Evolutionary conservation across 2,113 vertebrate genomes (phyloP).

Genomic region (Chaetops frenatus): DNA sequence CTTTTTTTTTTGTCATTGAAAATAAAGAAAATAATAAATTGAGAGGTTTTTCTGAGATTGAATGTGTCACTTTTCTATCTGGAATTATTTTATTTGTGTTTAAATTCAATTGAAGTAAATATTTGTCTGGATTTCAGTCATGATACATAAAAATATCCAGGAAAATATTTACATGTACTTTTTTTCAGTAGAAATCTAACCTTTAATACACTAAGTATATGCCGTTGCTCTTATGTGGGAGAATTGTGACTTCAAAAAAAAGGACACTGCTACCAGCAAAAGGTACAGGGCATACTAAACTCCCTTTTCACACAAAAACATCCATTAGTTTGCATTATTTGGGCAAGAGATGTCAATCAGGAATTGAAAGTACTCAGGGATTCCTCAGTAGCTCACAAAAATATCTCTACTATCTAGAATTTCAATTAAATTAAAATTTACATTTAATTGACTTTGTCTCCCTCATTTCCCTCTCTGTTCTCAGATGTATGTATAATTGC

Average conservation of each 20-base stretch:
- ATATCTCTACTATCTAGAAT: conserved; percentile 43
- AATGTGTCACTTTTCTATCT: not conserved
- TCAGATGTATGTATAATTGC: conserved; percentile 41
- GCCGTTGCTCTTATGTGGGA: not conserved
- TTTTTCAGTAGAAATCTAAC: not conserved
- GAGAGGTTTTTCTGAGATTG: fast-evolving
- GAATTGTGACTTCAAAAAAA: not conserved
- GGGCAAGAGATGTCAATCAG: conserved; percentile 14
- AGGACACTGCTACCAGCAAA: not conserved
- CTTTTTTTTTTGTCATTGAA: not conserved
- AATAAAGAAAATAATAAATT: not conserved
- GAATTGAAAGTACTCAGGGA: not conserved
- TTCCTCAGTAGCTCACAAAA: not conserved
- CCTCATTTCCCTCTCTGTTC: conserved; percentile 34
- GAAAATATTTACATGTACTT: not conserved
- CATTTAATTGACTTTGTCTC: conserved; percentile 57
- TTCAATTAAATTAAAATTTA: conserved; percentile 57
- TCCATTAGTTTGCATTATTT: not conserved
- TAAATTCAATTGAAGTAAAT: not conserved
- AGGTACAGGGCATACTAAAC: not conserved
- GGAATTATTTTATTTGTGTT: not conserved
- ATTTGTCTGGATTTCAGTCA: not conserved
- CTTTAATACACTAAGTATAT: not conserved
- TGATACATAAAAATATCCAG: not conserved
- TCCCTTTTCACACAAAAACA: not conserved